Base-by-base conservation (phyloP, 2,888 invertebrate genomes). In the Drosophila silvestris region DNA sequence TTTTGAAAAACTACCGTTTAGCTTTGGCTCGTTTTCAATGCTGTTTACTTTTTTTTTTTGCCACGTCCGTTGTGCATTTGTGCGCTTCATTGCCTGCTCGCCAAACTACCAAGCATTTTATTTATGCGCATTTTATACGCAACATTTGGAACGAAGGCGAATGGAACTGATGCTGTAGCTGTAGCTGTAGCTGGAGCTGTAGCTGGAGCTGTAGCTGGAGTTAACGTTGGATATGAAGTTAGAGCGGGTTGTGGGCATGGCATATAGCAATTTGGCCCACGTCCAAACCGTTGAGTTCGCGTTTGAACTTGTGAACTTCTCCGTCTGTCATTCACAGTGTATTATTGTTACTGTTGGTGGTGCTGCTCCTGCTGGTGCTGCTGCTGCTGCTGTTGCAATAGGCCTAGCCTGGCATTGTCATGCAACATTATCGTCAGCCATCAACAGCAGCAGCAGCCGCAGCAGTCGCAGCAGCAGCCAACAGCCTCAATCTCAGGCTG, bases 61-160 rank as follows among this genome's bases (percentile, higher is more conserved):
- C 74, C 76, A 74, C 74, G 67, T 67, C 66, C 60, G 65, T 51
- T 64, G 71, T 54, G 51, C 60, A 70, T 70, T 74, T 65, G 39
- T 35, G 57, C 56, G 57, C 75, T 59, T 65, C 61, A 59, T 70
- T 78, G 61, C 63, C 62, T 41, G 57, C 16, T 30, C 74, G 47
- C 44, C 62, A 57, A 37, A 52, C 58, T 53, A 32, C 62, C 62
- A 74, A 79, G 62, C 79, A 68, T 66, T 79, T 86, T 85, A 85
- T 85, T 85, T 85, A 85, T 85, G 85, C 83, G 85, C 85, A 85
- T 88, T 85, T 84, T 78, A 81, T 84, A 81, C 81, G 84, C 84
- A 78, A 70, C 70, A 77, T 81, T 81, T 81, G 81, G 57, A 77
- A 70, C 67, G 83, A 66, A 56, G 66, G 59, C 66, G 67, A 67